Percentiles rank a stretch among this genome's conserved stretches.
These are phyloP conservation scores for Hystrix cristata DNA, from an alignment of 2,113 vertebrate genomes.

Conservation along the genomic window DNA sequence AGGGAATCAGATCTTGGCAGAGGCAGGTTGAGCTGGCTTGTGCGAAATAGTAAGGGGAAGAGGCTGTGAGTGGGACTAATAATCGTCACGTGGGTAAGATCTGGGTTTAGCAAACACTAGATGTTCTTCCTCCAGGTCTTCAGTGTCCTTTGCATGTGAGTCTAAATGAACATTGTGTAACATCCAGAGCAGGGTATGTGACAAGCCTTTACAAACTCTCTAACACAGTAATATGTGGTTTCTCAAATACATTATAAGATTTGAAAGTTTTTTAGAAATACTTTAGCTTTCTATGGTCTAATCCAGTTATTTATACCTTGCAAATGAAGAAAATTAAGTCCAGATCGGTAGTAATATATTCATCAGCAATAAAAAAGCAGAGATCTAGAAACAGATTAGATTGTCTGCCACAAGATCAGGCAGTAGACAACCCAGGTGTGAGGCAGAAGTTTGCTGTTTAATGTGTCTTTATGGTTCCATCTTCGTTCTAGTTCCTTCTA, in stretches of 20 bases:
- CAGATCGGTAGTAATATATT: background rate
- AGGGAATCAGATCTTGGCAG: background rate
- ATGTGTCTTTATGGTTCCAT: background rate
- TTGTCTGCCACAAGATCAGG: background rate
- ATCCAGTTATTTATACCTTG: background rate
- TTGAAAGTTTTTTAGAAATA: background rate
- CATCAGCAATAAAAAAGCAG: background rate
- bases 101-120: background rate
- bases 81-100: background rate
- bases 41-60: background rate
- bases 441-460: background rate
- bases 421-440: background rate
- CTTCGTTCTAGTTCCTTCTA: background rate
- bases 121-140: background rate
- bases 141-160: background rate
- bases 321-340: background rate
- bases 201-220: background rate
- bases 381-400: background rate
- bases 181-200: background rate
- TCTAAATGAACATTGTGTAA: background rate
- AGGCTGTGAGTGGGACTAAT: rapidly evolving
- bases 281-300: background rate
- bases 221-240: background rate
- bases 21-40: background rate
- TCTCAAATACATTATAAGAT: background rate